These are phyloP conservation scores for Heteromurus nitidus DNA, from an alignment of 2,888 invertebrate genomes.

Conservation along the genomic window DNA sequence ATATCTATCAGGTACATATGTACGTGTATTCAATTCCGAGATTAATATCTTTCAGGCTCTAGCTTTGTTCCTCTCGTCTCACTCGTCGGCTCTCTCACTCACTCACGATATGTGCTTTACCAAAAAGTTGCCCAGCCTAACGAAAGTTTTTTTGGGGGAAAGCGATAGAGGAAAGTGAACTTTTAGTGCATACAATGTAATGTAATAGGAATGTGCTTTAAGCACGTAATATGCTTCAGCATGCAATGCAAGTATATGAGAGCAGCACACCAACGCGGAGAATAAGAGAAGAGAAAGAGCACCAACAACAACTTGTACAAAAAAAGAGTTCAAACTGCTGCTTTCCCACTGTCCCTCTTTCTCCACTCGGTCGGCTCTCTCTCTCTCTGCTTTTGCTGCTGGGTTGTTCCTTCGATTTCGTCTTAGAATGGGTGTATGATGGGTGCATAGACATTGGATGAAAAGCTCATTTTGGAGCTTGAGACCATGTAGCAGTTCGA, in stretches of 20 bases:
- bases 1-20: conserved; percentile 1
- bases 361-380: conserved; percentile 43
- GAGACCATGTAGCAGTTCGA: conserved; percentile 20
- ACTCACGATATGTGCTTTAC: conserved; percentile 13
- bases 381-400: no score
- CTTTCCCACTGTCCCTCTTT: conserved; percentile 48
- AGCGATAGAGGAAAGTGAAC: conserved; percentile 56
- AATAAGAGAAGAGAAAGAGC: conserved; percentile 24
- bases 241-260: conserved; percentile 17
- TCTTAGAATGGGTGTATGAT: conserved; percentile 26
- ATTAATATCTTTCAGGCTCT: conserved; percentile 58
- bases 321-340: conserved; percentile 27
- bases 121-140: conserved; percentile 2
- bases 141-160: not conserved
- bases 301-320: conserved; percentile 29
- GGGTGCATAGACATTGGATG: conserved; percentile 3
- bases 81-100: conserved; percentile 31
- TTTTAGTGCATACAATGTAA: conserved; percentile 51
- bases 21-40: conserved; percentile 56
- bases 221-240: conserved; percentile 46
- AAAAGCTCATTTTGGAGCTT: conserved; percentile 10
- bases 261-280: not conserved
- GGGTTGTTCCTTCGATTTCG: not conserved
- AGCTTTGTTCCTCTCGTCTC: conserved; percentile 51
- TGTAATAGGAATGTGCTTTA: conserved; percentile 45